Percentiles rank a stretch among this genome's conserved stretches.
Conservation (phyloP, 2,113 vertebrate genomes). For the Myotis davidii region DNA sequence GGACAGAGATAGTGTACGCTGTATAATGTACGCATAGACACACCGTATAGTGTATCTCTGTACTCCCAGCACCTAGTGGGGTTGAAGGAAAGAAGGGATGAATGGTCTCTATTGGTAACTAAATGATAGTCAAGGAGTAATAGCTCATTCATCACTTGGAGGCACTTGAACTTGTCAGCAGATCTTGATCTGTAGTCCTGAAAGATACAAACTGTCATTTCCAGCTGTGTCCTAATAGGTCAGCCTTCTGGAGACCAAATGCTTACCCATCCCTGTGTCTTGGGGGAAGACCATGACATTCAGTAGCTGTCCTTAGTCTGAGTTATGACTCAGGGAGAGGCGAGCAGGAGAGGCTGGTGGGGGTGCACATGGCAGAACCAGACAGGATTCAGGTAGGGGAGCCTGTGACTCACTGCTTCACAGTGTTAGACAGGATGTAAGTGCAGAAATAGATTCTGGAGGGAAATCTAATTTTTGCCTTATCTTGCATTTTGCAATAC, state of each 20-base stretch:
- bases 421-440: neutral
- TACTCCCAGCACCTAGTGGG: neutral
- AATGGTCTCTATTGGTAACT: neutral
- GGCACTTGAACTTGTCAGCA: neutral
- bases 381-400: neutral
- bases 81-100: neutral
- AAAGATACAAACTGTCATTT: neutral
- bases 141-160: neutral
- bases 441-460: neutral
- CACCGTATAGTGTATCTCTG: neutral
- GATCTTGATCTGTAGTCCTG: neutral
- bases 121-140: neutral
- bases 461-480: constrained; percentile 46
- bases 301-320: neutral
- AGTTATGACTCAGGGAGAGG: neutral
- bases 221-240: neutral
- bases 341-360: accelerated
- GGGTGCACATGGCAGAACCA: neutral
- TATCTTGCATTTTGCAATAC: constrained; percentile 48
- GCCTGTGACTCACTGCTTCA: neutral
- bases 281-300: neutral
- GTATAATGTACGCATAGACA: too few relatives aligned
- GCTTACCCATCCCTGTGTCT: neutral
- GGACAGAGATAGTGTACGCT: neutral
- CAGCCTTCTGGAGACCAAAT: neutral